Evolutionary conservation across 2,113 vertebrate genomes (phyloP).

Genomic region (Apteryx mantelli): DNA sequence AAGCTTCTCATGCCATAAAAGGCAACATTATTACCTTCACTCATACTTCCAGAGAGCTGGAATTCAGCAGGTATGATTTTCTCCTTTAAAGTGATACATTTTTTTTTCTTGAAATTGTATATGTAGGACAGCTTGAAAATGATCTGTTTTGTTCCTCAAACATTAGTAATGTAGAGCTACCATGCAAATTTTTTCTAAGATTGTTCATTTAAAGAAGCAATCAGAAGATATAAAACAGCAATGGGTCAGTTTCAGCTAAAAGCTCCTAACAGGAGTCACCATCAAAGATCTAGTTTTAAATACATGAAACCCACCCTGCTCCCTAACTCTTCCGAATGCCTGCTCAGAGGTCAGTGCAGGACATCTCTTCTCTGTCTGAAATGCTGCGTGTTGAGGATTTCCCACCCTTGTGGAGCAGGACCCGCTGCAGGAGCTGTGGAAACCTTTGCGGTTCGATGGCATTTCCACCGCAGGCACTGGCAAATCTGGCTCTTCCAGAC

Average conservation of each 20-base stretch:
- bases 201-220: conserved; percentile 52
- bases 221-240: conserved; percentile 51
- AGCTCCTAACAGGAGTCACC: conserved; percentile 37
- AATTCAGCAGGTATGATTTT: neutral
- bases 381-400: neutral
- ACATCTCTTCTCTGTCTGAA: neutral
- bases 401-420: accelerated
- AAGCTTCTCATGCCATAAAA: neutral
- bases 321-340: neutral
- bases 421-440: accelerated
- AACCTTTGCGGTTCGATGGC: neutral
- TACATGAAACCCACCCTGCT: neutral
- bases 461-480: too few species aligned
- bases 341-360: neutral
- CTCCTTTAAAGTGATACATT: conserved; percentile 6
- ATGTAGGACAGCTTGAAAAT: conserved; percentile 13
- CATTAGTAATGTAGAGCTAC: conserved; percentile 16
- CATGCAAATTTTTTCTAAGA: conserved; percentile 16
- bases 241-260: conserved; percentile 49
- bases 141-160: conserved; percentile 30
- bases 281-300: conserved; percentile 32
- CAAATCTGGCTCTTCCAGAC: neutral
- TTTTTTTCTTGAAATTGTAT: conserved; percentile 1
- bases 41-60: neutral
- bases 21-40: neutral